These are phyloP conservation scores for Phymorhynchus buccinoides DNA, from an alignment of 1,140 invertebrate species.

Conservation along the genomic window DNA sequence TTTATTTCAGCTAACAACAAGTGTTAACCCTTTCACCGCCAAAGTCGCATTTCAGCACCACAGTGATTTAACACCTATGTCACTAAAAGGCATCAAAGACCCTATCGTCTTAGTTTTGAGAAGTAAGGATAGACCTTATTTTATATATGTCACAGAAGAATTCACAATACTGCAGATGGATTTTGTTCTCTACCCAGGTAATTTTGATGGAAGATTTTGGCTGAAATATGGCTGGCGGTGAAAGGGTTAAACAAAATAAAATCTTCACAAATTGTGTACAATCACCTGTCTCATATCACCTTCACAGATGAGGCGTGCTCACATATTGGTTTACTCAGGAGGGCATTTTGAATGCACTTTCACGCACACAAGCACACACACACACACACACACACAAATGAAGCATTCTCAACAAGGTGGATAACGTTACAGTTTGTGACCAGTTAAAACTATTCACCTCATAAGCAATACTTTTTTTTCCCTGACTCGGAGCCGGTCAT, in stretches of 20 bases:
- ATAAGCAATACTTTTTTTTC: background rate
- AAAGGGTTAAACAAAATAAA: background rate
- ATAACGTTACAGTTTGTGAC: background rate
- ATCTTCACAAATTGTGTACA: background rate
- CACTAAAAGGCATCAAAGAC: no score
- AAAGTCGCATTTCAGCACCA: no score
- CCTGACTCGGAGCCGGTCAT: no score
- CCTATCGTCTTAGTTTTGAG: no score
- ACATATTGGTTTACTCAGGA: background rate
- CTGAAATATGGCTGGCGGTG: background rate
- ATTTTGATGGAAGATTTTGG: background rate
- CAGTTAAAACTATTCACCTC: background rate
- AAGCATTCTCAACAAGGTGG: background rate
- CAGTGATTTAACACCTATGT: no score
- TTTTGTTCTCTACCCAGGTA: background rate
- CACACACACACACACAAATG: background rate
- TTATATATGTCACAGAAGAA: no score
- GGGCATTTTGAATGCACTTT: background rate
- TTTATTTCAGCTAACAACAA: background rate
- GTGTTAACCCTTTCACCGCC: no score
- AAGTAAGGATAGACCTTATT: no score
- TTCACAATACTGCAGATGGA: no score
- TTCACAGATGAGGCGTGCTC: background rate
- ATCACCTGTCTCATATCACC: background rate
- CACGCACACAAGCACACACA: slow-evolving; percentile 1